Evolutionary conservation across 2,797 vertebrate genomes (phyloP), one percentile per base, ranked within the genome.

Genomic region (Enteromius treurensis): DNA sequence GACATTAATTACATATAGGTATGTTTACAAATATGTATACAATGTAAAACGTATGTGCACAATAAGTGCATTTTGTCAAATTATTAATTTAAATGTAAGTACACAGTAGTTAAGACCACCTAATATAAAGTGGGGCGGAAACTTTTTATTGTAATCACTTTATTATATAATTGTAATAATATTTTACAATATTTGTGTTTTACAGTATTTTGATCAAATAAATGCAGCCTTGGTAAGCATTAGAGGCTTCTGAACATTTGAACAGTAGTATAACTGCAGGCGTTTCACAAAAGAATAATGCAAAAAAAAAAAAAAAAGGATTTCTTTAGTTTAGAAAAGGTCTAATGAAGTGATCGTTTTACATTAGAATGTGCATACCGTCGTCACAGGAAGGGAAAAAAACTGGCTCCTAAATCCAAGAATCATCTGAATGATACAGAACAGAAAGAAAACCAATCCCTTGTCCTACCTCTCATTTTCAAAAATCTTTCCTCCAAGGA

Each of bases 401-500:
- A 60, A 26, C 11, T 68, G 4, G 21, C 37, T 79, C 42, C 85
- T 26, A 42, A 77, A 68, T 85, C 84, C 71, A 67, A 84, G 26
- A 83, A 60, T 82, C 76, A 80, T 78, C 78, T 34, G 45, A 74
- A 40, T 79, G 68, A 85, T 75, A 67, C 82, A 76, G 64, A 87
- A 65, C 68, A 80, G 81, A 79, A 58, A 51, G 62, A 88, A 88
- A 91, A 86, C 82, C 73, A 85, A 88, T 67, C 53, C 69, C 53
- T 47, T 42, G 70, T 64, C 67, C 70, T 47, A 60, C 76, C 65
- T 71, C 74, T 64, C 60, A 82, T 68, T 75, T 21, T 73, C 47
- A 84, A 81, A 87, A 81, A 70, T 80, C 70, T 82, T 86, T 89
- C 83, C 74, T 89, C 73, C 32, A 47, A 85, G 85, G 83, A 86